Evolutionary conservation across 2,113 vertebrate genomes (phyloP).

Genomic region (Caretta caretta): DNA sequence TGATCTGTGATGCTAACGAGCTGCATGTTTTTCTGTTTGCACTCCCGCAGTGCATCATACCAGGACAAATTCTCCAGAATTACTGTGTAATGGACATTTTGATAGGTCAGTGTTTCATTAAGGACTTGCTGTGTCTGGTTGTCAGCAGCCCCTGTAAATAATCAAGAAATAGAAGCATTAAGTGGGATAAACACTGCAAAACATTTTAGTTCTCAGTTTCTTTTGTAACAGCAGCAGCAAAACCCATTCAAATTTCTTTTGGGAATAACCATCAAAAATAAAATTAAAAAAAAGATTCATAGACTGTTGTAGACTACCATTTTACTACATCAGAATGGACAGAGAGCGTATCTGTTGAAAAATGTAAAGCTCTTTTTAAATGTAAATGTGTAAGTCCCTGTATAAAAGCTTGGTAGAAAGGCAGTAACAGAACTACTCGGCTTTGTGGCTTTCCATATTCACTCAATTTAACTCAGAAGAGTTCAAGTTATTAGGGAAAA

Average conservation of each 20-base stretch:
- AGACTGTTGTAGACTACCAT: neutral
- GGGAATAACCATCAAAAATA: neutral
- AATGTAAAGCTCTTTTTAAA: neutral
- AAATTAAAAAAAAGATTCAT: neutral
- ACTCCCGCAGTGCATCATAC: conserved; percentile 84
- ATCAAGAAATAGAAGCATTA: conserved; percentile 31
- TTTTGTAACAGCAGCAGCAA: neutral
- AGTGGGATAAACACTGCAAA: neutral
- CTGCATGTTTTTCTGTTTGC: conserved; percentile 80
- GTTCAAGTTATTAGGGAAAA: neutral
- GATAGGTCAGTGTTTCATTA: conserved; percentile 74
- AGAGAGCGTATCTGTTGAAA: neutral
- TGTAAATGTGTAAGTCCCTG: neutral
- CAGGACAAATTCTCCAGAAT: conserved; percentile 87
- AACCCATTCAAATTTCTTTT: neutral
- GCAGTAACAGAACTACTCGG: neutral
- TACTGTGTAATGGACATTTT: conserved; percentile 85
- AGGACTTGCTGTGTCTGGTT: conserved; percentile 42
- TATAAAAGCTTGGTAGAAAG: neutral
- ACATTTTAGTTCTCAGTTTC: neutral
- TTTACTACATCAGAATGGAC: neutral
- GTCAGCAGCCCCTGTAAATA: conserved; percentile 48
- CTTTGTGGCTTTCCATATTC: neutral
- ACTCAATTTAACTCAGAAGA: neutral
- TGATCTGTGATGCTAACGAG: conserved; percentile 89